phyloP scores from a whole-genome alignment of 2,888 invertebrate species.

The Orthosia gothica region DNA sequence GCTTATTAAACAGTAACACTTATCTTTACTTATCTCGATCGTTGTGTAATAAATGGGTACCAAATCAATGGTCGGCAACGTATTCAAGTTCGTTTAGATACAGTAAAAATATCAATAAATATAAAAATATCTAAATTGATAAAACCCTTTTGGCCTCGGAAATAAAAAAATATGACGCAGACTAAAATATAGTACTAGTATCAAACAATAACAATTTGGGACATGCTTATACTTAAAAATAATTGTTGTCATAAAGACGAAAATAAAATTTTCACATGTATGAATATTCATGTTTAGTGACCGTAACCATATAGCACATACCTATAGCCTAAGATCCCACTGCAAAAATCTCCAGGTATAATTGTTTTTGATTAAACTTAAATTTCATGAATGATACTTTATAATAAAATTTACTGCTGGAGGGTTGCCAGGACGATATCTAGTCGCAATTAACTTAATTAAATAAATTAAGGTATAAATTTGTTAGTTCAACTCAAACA shows the following conservation, averaged over 20 bases:
- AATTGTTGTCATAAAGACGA: conserved; percentile 44
- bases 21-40: not conserved
- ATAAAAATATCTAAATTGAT: conserved; percentile 34
- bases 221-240: conserved; percentile 47
- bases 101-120: conserved; percentile 16
- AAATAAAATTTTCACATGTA: conserved; percentile 30
- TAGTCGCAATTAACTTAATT: too few relatives aligned
- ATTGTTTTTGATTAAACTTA: too few relatives aligned
- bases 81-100: conserved; percentile 6
- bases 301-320: conserved; percentile 2
- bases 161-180: conserved; percentile 30
- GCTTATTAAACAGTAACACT: too few relatives aligned
- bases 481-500: too few relatives aligned
- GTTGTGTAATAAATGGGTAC: too few relatives aligned
- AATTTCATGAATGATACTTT: too few relatives aligned
- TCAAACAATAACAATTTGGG: conserved; percentile 20
- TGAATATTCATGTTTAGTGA: conserved; percentile 48
- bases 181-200: conserved; percentile 34
- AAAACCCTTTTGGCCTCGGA: conserved; percentile 12
- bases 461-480: too few relatives aligned
- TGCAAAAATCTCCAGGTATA: too few relatives aligned
- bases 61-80: not conserved
- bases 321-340: not conserved
- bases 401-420: too few relatives aligned
- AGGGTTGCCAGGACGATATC: too few relatives aligned